phyloP scores from a whole-genome alignment of 2,888 invertebrate species.

The Agelastica alni region DNA sequence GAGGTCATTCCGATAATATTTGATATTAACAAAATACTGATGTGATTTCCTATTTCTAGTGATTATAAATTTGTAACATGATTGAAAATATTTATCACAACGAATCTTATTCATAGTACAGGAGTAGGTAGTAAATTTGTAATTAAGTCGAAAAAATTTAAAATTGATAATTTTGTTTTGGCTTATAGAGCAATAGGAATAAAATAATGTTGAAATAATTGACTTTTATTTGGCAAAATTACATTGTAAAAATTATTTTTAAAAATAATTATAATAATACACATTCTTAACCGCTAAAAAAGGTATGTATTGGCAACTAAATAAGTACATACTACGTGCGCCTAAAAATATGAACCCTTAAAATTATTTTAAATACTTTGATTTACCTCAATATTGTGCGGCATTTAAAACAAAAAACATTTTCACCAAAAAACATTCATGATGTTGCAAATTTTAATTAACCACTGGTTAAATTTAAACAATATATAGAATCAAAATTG shows the following conservation, averaged over 20 bases:
- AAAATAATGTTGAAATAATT: slow-evolving; percentile 38
- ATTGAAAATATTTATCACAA: no score
- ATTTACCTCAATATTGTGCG: slow-evolving; percentile 28
- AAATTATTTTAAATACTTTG: slow-evolving; percentile 37
- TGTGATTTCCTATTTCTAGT: no score
- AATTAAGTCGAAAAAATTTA: no score
- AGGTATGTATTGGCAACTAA: slow-evolving; percentile 28
- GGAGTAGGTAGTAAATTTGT: no score
- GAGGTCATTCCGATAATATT: no score
- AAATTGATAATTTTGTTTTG: neutral
- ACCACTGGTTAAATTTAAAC: no score
- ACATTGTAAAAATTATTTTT: slow-evolving; percentile 41
- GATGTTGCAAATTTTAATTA: no score
- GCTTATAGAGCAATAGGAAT: neutral
- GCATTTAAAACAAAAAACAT: slow-evolving; percentile 23
- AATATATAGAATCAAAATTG: no score
- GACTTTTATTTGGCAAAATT: slow-evolving; percentile 52
- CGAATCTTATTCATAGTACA: no score
- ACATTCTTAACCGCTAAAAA: slow-evolving; percentile 24
- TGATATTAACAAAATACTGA: no score
- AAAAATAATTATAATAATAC: slow-evolving; percentile 37
- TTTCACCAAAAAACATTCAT: neutral
- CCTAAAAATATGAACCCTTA: slow-evolving; percentile 41
- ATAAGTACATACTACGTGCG: slow-evolving; percentile 25
- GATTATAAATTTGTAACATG: no score